phyloP scores from a whole-genome alignment of 1,140 invertebrate genomes.

The Eueides isabella region DNA sequence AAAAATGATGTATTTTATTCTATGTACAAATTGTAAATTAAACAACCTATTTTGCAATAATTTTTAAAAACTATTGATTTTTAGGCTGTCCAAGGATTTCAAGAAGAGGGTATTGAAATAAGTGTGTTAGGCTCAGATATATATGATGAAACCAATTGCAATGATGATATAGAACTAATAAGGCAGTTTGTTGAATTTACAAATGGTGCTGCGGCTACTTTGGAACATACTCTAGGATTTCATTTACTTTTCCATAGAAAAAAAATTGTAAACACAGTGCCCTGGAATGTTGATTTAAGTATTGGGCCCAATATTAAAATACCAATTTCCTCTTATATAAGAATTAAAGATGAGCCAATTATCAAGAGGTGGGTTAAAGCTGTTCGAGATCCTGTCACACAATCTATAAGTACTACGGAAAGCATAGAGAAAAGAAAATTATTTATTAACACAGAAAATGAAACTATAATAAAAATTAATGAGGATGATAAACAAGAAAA shows the following conservation, averaged over 20 bases:
- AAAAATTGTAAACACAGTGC: constrained; percentile 54
- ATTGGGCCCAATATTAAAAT: constrained; percentile 77
- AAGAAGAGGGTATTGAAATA: constrained; percentile 69
- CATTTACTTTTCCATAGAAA: constrained; percentile 71
- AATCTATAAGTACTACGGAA: constrained; percentile 54
- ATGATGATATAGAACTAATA: constrained; percentile 51
- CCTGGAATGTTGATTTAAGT: constrained; percentile 75
- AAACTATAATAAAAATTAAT: constrained; percentile 32
- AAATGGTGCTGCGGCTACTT: constrained; percentile 65
- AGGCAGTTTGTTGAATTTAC: constrained; percentile 64
- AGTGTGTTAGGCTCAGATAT: constrained; percentile 73
- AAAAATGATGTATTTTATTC: too few relatives aligned
- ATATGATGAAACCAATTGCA: constrained; percentile 53
- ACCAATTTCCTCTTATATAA: constrained; percentile 72
- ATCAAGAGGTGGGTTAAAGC: constrained; percentile 63
- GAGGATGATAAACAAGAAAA: constrained; percentile 49
- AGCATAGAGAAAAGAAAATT: constrained; percentile 54
- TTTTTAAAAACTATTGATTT: constrained; percentile 30
- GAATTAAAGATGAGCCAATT: constrained; percentile 67
- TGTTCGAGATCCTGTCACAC: constrained; percentile 64
- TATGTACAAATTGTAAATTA: too few relatives aligned
- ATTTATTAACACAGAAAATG: constrained; percentile 66
- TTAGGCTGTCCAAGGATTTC: constrained; percentile 63
- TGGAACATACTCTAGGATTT: constrained; percentile 68
- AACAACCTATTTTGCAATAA: too few relatives aligned